phyloP scores from a whole-genome alignment of 2,113 vertebrate species.

The Labeo rohita region DNA sequence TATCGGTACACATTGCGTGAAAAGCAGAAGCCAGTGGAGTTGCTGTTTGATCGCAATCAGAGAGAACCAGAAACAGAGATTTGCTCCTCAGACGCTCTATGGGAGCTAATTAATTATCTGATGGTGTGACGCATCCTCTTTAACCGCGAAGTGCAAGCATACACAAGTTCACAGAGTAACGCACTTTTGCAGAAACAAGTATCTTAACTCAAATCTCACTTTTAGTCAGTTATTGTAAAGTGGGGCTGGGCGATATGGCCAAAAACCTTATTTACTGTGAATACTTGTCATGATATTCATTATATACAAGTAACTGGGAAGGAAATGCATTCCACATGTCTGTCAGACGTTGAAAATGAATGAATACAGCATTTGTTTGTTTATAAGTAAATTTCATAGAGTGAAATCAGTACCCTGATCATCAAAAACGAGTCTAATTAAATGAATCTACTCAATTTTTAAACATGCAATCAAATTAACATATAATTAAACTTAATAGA shows the following conservation, averaged over 20 bases:
- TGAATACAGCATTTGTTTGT: neutral
- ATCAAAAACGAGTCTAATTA: too few relatives aligned
- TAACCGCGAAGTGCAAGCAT: neutral
- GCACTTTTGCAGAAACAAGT: neutral
- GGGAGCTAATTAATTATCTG: slow-evolving; percentile 12
- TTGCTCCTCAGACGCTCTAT: neutral
- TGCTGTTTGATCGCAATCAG: slow-evolving; percentile 12
- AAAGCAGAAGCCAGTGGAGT: neutral
- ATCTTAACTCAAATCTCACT: neutral
- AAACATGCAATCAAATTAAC: too few relatives aligned
- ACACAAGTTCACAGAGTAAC: neutral
- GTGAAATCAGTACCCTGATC: too few relatives aligned
- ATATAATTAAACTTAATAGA: too few relatives aligned
- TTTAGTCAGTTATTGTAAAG: neutral
- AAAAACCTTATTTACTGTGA: neutral
- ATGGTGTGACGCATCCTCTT: neutral
- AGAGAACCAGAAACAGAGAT: neutral
- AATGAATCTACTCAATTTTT: too few relatives aligned
- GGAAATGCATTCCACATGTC: neutral
- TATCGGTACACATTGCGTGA: neutral
- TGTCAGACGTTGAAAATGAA: neutral
- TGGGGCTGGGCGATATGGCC: neutral
- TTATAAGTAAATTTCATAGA: neutral
- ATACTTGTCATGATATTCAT: neutral
- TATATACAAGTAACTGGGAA: neutral